These are phyloP conservation scores for Eclectus roratus DNA, from an alignment of 2,113 vertebrate species.

Conservation along the genomic window DNA sequence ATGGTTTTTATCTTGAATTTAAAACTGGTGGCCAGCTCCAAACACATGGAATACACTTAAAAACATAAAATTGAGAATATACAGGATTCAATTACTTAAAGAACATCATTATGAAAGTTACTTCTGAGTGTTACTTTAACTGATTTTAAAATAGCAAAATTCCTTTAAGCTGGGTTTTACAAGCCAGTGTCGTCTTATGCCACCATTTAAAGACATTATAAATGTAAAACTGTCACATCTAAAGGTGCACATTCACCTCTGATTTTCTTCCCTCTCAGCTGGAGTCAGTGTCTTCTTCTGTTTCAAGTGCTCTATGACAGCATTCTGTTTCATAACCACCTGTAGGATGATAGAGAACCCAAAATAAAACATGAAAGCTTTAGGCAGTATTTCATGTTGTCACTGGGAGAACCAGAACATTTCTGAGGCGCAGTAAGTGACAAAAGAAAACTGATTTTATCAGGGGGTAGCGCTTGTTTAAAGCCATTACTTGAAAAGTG, in stretches of 20 bases:
- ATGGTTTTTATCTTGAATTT: neutral
- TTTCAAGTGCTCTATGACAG: conserved; percentile 91
- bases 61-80: neutral
- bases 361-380: conserved; percentile 43
- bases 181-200: neutral
- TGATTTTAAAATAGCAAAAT: neutral
- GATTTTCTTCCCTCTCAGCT: conserved; percentile 93
- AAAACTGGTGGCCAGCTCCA: neutral
- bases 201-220: neutral
- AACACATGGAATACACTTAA: neutral
- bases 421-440: neutral
- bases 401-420: neutral
- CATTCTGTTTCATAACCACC: conserved; percentile 90
- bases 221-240: neutral
- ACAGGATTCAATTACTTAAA: neutral
- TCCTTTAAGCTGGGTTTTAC: neutral
- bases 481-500: neutral
- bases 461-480: neutral
- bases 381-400: neutral
- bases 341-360: conserved; percentile 68
- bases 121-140: neutral
- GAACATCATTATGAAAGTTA: neutral
- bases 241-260: conserved; percentile 81
- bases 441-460: neutral
- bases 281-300: conserved; percentile 92